Base-by-base conservation (phyloP, 2,113 vertebrate species). In the Trogon surrucura region DNA sequence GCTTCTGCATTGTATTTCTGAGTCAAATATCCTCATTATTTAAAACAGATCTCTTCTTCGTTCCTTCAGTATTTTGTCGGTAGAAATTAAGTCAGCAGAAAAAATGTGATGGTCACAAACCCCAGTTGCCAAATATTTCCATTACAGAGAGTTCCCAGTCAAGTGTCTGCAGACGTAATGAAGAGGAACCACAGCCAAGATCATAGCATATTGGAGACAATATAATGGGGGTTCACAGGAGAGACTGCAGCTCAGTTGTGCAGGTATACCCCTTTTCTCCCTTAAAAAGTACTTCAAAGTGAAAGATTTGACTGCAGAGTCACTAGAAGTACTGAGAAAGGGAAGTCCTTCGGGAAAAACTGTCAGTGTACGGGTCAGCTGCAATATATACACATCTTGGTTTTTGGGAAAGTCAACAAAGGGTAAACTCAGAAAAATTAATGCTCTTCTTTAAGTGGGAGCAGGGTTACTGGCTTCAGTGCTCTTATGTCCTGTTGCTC, bases 11-110 rank as follows among this genome's bases (percentile, higher is more conserved):
- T 17, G 30, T 91, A 41, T 69, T 91, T 73, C 36, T 34, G 47
- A 84, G 66, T 92, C 65, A 91, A 79, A 92, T 84, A 85, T 32
- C 44, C 26, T 16, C 26, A 73, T 91, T 96, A 91, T 89, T 92
- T 95, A 92, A 92, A 93, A 78, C 83, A 94, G 77, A 69, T 61
- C 62, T 64, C 47, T 53, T 91, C 27, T 86, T 84, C 30, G 5
- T 94, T 94, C 88, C 50, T 92, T 75, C 50, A 57, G 62, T 72
- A 51, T 86, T 93, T 91, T 62, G 66, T 93, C 61, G 94, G 77
- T 45, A 95, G 71, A 90, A 91, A 94, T 80, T 65, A 89, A 93
- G 36, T 70, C 56, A 88, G 51, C 26, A 92, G 65, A 94, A 86
- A 80, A 96, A 91, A 45, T 29, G 54, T 60, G 71, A 64, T 61